Conservation (phyloP, 2,797 vertebrate genomes). For the Mus caroli region DNA sequence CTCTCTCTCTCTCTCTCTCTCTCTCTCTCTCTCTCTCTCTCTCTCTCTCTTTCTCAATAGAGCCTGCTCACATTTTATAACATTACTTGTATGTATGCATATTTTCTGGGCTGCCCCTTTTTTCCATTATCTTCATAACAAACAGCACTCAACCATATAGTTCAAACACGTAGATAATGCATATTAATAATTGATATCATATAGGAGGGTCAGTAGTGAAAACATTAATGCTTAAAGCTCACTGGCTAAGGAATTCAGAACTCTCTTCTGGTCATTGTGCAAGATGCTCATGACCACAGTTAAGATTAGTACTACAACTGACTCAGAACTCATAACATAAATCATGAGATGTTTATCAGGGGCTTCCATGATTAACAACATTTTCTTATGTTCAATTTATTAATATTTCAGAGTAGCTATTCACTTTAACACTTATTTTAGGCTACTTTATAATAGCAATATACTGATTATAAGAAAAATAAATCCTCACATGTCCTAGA, state of each 20-base stretch:
- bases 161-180: background rate
- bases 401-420: background rate
- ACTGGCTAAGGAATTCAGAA: background rate
- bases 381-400: slow-evolving; percentile 4
- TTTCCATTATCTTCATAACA: background rate
- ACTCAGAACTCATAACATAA: background rate
- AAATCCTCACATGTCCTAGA: background rate
- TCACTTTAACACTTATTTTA: background rate
- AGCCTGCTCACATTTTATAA: background rate
- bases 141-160: background rate
- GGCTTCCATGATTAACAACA: background rate
- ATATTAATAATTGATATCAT: background rate
- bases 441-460: background rate
- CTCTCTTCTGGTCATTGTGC: background rate
- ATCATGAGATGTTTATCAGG: background rate
- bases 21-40: too few species aligned
- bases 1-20: too few species aligned
- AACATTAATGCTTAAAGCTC: background rate
- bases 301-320: background rate
- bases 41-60: background rate
- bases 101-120: background rate
- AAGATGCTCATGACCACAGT: background rate
- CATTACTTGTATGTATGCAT: background rate
- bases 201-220: background rate
- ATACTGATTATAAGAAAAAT: background rate